Conservation (phyloP, 2,797 vertebrate species). For the Simalia tracyae region DNA sequence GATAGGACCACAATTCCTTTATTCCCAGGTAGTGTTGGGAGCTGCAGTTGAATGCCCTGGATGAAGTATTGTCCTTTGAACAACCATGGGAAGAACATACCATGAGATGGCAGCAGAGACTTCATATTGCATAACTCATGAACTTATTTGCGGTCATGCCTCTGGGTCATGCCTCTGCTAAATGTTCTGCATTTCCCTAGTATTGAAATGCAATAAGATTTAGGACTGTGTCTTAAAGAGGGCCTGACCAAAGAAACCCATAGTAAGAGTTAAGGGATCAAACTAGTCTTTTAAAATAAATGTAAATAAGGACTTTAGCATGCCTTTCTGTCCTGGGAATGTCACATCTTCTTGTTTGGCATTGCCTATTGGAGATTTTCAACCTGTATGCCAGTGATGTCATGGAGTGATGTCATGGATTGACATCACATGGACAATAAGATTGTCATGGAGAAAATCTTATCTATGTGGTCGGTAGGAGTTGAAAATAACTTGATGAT, state of each 20-base stretch:
- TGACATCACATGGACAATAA: too few relatives aligned
- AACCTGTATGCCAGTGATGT: not conserved
- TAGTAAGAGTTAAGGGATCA: not conserved
- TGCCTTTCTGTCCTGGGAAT: not conserved
- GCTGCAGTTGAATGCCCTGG: not conserved
- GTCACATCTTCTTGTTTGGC: not conserved
- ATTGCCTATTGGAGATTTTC: not conserved
- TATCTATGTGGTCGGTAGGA: too few relatives aligned
- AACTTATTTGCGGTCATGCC: not conserved
- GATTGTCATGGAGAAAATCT: too few relatives aligned
- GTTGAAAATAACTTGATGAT: too few relatives aligned
- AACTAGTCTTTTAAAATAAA: not conserved
- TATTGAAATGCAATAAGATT: slow-evolving; percentile 12
- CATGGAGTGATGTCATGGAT: not conserved
- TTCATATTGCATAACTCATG: slow-evolving; percentile 9
- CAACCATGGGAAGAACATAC: not conserved
- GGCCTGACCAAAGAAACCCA: not conserved
- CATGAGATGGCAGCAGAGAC: slow-evolving; percentile 64
- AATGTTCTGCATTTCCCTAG: not conserved
- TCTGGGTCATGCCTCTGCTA: not conserved
- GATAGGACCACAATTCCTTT: not conserved
- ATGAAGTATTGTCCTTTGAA: not conserved
- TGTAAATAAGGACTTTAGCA: not conserved
- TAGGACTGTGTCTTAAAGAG: slow-evolving; percentile 3
- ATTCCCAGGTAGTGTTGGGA: not conserved